A percentile compares a stretch with the other conserved stretches of the same genome.
Conservation (phyloP, 2,888 invertebrate genomes). For the Ectemnius continuus region DNA sequence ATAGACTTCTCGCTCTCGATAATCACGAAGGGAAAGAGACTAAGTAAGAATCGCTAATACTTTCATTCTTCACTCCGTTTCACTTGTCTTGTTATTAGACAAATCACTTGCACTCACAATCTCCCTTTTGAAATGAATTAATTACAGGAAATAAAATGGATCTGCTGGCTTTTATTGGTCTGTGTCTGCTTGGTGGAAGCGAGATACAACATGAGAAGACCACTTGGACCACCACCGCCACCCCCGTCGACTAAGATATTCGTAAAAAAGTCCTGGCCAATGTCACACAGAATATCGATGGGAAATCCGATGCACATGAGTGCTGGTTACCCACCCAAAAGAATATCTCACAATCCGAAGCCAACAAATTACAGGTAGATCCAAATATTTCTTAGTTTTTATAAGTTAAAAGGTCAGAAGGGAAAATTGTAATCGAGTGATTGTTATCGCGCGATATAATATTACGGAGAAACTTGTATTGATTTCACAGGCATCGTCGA, state of each 20-base stretch:
- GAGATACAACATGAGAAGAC: conserved; percentile 74
- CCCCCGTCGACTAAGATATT: conserved; percentile 62
- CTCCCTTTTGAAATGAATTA: not conserved
- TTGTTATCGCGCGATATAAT: not conserved
- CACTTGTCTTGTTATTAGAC: too few relatives aligned
- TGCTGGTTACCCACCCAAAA: conserved; percentile 64
- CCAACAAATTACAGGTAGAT: conserved; percentile 67
- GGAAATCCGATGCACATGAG: conserved; percentile 69
- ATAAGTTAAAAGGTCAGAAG: not conserved
- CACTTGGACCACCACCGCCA: conserved; percentile 67
- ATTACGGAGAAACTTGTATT: not conserved
- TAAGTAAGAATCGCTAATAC: too few relatives aligned
- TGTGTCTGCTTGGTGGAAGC: conserved; percentile 67
- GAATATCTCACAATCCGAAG: conserved; percentile 67
- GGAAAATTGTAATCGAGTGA: not conserved
- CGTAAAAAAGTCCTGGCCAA: conserved; percentile 71
- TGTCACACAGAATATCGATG: conserved; percentile 68
- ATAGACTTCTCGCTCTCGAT: too few relatives aligned
- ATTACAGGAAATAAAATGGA: conserved; percentile 64
- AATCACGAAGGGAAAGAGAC: too few relatives aligned
- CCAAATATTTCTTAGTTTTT: not conserved
- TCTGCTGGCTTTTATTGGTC: conserved; percentile 65
- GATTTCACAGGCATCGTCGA: conserved; percentile 61
- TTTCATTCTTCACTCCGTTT: too few relatives aligned
- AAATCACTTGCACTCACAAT: too few relatives aligned